Evolutionary conservation across 2,888 invertebrate species (phyloP).

Genomic region (Nipponacmea schrenckii): DNA sequence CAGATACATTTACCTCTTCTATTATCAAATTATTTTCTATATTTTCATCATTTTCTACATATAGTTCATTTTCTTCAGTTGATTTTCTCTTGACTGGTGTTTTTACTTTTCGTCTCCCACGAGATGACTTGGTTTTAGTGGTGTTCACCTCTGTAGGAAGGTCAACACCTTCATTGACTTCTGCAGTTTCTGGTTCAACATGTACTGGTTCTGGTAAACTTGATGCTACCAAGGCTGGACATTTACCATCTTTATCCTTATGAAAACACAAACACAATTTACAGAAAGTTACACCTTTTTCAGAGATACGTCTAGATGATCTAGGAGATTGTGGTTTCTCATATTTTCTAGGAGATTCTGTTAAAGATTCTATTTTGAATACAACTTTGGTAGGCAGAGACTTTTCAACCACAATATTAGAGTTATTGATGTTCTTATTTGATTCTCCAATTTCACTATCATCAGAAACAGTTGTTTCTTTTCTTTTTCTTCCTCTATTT

Average conservation of each 20-base stretch:
- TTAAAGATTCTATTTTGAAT: background rate
- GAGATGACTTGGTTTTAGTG: background rate
- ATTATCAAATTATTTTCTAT: background rate
- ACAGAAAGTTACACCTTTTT: background rate
- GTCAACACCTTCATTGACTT: background rate
- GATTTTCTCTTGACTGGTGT: background rate
- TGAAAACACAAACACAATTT: constrained; percentile 4
- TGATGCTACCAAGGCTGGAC: background rate
- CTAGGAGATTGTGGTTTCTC: background rate
- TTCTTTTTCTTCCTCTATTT: background rate
- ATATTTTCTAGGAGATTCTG: background rate
- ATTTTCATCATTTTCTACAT: background rate
- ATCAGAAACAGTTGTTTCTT: background rate
- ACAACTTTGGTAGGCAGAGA: background rate
- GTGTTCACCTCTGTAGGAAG: background rate
- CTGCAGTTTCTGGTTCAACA: too few species aligned
- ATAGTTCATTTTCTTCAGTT: background rate
- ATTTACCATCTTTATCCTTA: background rate
- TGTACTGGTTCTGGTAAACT: background rate
- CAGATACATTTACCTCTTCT: background rate
- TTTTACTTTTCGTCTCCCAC: background rate
- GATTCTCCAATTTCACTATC: background rate
- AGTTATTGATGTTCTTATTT: background rate
- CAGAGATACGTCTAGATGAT: constrained; percentile 1
- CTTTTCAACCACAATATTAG: background rate